phyloP scores from a whole-genome alignment of 1,140 invertebrate species.

The Lepidurus apus region DNA sequence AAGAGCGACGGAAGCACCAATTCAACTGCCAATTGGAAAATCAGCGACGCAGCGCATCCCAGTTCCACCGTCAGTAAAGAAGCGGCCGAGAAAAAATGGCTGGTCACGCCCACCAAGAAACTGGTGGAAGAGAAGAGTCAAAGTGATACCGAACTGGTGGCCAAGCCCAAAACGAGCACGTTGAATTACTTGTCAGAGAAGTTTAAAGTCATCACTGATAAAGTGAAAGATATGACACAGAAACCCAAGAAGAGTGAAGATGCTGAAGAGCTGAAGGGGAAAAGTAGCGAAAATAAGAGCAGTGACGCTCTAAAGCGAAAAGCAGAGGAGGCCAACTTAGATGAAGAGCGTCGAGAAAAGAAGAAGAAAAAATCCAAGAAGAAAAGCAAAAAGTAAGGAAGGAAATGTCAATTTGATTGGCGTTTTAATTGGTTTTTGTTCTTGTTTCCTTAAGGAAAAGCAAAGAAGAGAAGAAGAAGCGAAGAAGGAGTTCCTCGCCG shows the following conservation, averaged over 20 bases:
- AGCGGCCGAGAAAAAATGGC: not conserved
- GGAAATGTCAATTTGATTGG: not conserved
- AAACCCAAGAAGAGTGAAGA: not conserved
- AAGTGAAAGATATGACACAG: not conserved
- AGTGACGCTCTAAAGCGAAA: not conserved
- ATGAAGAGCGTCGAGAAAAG: not conserved
- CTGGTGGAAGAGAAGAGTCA: not conserved
- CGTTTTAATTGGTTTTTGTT: not conserved
- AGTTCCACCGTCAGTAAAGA: not conserved
- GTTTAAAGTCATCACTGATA: not conserved
- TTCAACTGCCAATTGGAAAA: slow-evolving; percentile 34
- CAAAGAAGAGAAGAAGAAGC: slow-evolving; percentile 25
- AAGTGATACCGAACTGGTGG: slow-evolving; percentile 17
- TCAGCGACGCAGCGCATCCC: slow-evolving; percentile 25
- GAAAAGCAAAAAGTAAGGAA: slow-evolving; percentile 23
- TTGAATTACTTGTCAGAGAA: not conserved
- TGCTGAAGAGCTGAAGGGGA: not conserved
- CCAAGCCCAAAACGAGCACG: not conserved
- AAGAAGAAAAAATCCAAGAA: slow-evolving; percentile 2
- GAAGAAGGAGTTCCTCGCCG: slow-evolving; percentile 1
- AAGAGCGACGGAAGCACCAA: slow-evolving; percentile 34
- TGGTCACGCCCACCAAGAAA: not conserved
- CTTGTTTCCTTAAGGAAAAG: slow-evolving; percentile 17
- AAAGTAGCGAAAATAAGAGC: not conserved
- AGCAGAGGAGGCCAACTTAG: not conserved